phyloP scores from a whole-genome alignment of 92 coral and sea anemone species.

The Phenganax stokvisi region DNA sequence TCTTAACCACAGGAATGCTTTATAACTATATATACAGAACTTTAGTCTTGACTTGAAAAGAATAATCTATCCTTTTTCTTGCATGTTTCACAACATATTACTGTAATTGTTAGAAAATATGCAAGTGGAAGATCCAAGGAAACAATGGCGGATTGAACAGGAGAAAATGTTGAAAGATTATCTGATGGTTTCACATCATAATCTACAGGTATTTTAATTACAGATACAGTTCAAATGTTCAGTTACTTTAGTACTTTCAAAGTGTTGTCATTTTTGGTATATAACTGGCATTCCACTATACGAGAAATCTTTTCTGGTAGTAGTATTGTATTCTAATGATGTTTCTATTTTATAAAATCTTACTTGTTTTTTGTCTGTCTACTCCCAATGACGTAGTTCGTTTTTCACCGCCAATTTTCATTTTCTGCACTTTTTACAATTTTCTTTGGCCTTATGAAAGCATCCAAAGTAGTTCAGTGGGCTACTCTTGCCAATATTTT shows the following conservation, averaged over 20 bases:
- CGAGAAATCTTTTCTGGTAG: not conserved
- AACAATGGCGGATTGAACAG: constrained; percentile 73
- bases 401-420: too few relatives aligned
- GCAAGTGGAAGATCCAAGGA: constrained; percentile 84
- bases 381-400: not conserved
- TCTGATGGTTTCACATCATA: constrained; percentile 65
- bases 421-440: too few relatives aligned
- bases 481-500: too few relatives aligned
- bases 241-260: not conserved
- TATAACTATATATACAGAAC: too few relatives aligned
- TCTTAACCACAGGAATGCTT: too few relatives aligned
- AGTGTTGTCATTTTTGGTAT: not conserved
- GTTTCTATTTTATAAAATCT: not conserved
- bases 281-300: not conserved
- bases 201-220: constrained; percentile 55
- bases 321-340: not conserved
- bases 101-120: constrained; percentile 55
- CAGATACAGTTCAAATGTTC: not conserved
- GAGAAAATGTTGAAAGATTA: constrained; percentile 87
- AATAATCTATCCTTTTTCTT: too few relatives aligned
- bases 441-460: too few relatives aligned
- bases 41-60: too few relatives aligned
- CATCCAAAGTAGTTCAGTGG: too few relatives aligned
- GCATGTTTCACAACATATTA: not conserved
- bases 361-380: not conserved